Percentiles rank a stretch among this genome's conserved stretches.
Evolutionary conservation across 2,113 vertebrate genomes (phyloP).

Genomic region (Alligator sinensis): DNA sequence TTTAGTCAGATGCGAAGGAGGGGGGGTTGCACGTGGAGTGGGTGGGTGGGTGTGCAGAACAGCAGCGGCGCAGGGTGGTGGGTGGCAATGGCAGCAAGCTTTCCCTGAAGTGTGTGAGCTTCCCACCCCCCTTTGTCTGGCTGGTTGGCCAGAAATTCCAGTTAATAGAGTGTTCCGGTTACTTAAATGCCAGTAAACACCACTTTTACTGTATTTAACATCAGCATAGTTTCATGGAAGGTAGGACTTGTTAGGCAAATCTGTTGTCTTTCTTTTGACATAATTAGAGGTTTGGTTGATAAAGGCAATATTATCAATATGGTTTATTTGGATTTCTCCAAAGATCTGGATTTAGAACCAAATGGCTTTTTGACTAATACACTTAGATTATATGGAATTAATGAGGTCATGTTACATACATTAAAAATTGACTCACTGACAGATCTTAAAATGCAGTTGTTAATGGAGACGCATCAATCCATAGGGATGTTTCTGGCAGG

Average conservation of each 20-base stretch:
- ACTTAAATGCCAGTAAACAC: too few species aligned
- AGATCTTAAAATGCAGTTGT: constrained; percentile 20
- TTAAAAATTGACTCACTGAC: constrained; percentile 50
- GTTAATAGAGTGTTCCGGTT: too few species aligned
- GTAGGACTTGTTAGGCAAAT: constrained; percentile 4
- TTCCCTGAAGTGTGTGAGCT: too few species aligned
- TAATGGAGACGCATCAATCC: constrained; percentile 53
- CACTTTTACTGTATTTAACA: background rate
- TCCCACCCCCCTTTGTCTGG: too few species aligned
- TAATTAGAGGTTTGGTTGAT: background rate
- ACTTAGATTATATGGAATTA: constrained; percentile 62
- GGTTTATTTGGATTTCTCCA: background rate
- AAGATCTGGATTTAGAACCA: background rate
- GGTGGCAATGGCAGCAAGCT: too few species aligned
- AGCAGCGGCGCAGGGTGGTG: too few species aligned
- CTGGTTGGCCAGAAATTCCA: too few species aligned
- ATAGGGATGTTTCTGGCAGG: constrained; percentile 23
- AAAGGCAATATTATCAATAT: constrained; percentile 9
- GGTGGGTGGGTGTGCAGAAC: too few species aligned
- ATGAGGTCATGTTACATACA: constrained; percentile 45
- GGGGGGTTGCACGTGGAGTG: too few species aligned
- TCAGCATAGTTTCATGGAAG: constrained; percentile 15
- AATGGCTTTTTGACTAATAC: constrained; percentile 51
- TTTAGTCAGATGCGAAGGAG: too few species aligned
- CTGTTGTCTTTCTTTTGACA: constrained; percentile 6